A percentile compares a stretch with the other conserved stretches of the same genome.
Evolutionary conservation across 2,797 vertebrate species (phyloP).

Genomic region (Anguilla megastoma): DNA sequence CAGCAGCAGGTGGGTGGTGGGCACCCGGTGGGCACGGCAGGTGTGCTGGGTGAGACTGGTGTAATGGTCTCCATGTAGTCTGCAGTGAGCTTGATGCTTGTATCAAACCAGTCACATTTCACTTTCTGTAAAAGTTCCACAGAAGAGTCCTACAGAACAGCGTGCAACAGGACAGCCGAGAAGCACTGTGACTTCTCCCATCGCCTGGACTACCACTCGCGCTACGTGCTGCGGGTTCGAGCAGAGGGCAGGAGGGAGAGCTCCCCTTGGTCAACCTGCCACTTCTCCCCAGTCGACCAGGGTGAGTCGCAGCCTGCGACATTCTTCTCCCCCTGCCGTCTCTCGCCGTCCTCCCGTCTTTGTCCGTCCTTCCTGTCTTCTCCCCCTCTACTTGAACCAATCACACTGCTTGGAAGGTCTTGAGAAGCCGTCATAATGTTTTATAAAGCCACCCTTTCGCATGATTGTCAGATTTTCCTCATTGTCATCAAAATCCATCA

Average conservation of each 20-base stretch:
- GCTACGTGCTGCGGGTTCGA: conserved; percentile 22
- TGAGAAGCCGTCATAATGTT: no score
- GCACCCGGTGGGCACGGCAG: not conserved
- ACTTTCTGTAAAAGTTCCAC: not conserved
- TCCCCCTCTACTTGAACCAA: not conserved
- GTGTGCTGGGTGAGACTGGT: not conserved
- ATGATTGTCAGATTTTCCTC: no score
- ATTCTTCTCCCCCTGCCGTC: no score
- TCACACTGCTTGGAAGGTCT: not conserved
- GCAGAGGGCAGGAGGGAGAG: not conserved
- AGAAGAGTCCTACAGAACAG: not conserved
- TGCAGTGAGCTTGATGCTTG: not conserved
- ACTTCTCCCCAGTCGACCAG: conserved; percentile 30
- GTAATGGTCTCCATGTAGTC: not conserved
- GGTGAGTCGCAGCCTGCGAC: conserved; percentile 22
- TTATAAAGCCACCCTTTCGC: no score
- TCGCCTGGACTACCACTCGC: not conserved
- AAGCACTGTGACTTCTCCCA: conserved; percentile 23
- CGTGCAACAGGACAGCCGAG: not conserved
- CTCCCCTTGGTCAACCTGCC: conserved; percentile 12
- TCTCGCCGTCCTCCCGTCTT: not conserved
- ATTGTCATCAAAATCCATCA: no score
- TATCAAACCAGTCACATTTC: not conserved
- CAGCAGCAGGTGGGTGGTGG: no score
- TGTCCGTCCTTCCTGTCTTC: not conserved